A percentile compares a stretch with the other conserved stretches of the same genome.
These are phyloP conservation scores for Pyrrhura leucotis DNA, from an alignment of 2,797 vertebrate species.

Conservation along the genomic window DNA sequence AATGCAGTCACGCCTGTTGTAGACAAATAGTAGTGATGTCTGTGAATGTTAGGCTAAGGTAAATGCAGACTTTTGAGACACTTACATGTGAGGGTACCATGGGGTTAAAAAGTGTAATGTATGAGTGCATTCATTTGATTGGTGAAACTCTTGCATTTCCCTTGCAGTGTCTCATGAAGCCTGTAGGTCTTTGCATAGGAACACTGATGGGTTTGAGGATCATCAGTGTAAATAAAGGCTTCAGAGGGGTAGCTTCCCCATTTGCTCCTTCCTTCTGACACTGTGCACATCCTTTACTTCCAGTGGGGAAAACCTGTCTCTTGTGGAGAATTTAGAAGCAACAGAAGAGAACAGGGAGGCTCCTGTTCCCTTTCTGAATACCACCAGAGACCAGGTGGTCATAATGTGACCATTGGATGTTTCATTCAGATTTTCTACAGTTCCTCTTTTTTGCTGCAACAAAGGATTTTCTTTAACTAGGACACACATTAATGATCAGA, in stretches of 20 bases:
- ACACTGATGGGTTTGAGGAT: neutral
- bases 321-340: neutral
- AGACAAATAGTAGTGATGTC: neutral
- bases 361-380: neutral
- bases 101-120: neutral
- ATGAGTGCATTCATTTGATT: neutral
- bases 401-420: neutral
- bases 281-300: neutral
- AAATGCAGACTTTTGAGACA: neutral
- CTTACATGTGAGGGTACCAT: neutral
- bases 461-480: constrained; percentile 53
- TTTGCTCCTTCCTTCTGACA: neutral
- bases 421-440: constrained; percentile 24
- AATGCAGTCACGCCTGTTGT: neutral
- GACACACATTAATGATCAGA: constrained; percentile 8
- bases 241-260: neutral
- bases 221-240: neutral
- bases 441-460: constrained; percentile 14
- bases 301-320: neutral
- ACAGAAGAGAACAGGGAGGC: neutral
- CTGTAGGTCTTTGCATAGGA: accelerated
- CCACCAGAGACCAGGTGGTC: neutral
- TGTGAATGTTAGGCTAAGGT: neutral
- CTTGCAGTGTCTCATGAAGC: neutral
- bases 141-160: neutral